Evolutionary conservation across 1,140 invertebrate genomes (phyloP), one percentile per base, ranked within the genome.

Genomic region (Cephus cinctus): DNA sequence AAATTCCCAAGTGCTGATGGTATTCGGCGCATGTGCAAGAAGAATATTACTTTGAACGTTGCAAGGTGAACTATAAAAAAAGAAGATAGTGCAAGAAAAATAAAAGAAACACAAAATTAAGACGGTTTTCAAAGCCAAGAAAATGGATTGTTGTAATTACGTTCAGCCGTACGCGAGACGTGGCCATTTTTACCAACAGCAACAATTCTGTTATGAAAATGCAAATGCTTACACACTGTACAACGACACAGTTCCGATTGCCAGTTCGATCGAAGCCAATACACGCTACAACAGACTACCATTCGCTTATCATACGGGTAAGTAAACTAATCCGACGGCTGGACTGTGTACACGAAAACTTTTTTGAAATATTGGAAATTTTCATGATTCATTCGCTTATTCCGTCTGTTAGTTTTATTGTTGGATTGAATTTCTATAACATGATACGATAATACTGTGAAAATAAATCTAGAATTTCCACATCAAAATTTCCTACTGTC

Each of bases 121-220:
- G 32, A 5, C 16, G 35, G 16, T 19, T 15, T 34, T 34, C n/a
- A 47, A 34, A 9, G 20, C 9, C 14, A 14, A 31, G 34, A 55
- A 60, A 20, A 80, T 80, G 79, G 73, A 80, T 69, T 80, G 78
- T 61, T 80, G 78, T 61, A 80, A 80, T 48, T 80, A 79, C 59
- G 67, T 79, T 58, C 75, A 74, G 51, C 67, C 74, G 12, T 78
- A 78, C 52, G 57, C 74, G 36, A 64, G 61, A 34, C 63, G 60
- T 44, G 65, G 66, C 30, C 74, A 78, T 54, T 78, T 76, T 62
- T 77, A 78, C 47, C 70, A 67, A 14, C 71, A 71, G 43, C 69
- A 67, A 30, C 58, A 65, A 47, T 73, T 74, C 36, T 74, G 65
- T 59, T 76, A 75, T 59, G 68, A 74, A 40, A 72, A 71, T 48